These are phyloP conservation scores for Macrosiphum euphorbiae DNA, from an alignment of 2,888 invertebrate genomes.

Conservation along the genomic window DNA sequence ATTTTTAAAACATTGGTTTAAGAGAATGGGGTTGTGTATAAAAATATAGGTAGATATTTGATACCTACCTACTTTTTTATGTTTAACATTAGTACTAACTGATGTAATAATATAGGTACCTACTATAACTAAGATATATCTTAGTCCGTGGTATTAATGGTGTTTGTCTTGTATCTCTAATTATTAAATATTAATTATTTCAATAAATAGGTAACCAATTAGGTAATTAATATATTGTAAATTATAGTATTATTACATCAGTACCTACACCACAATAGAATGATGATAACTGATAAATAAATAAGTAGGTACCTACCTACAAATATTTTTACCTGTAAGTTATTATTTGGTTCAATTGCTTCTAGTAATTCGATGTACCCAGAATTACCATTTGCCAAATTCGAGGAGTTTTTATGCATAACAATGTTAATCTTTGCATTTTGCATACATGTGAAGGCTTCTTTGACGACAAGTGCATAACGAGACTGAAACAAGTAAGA, in stretches of 20 bases:
- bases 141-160: too few relatives aligned
- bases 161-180: too few relatives aligned
- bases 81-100: too few relatives aligned
- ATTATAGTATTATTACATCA: background rate
- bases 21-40: too few relatives aligned
- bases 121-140: too few relatives aligned
- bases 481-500: slow-evolving; percentile 4
- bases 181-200: too few relatives aligned
- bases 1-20: too few relatives aligned
- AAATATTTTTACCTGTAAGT: slow-evolving; percentile 3
- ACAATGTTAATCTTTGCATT: background rate
- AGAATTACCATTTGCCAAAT: background rate
- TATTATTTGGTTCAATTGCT: background rate
- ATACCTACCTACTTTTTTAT: too few relatives aligned
- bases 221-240: background rate
- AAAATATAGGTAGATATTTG: too few relatives aligned
- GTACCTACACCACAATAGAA: background rate
- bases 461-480: background rate
- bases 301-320: background rate
- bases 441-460: background rate
- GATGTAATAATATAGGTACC: too few relatives aligned
- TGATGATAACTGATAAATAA: background rate
- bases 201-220: background rate
- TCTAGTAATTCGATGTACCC: background rate
- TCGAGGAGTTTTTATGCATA: background rate